A percentile compares a stretch with the other conserved stretches of the same genome.
Evolutionary conservation across 2,888 invertebrate species (phyloP).

Genomic region (Agrotis ipsilon): DNA sequence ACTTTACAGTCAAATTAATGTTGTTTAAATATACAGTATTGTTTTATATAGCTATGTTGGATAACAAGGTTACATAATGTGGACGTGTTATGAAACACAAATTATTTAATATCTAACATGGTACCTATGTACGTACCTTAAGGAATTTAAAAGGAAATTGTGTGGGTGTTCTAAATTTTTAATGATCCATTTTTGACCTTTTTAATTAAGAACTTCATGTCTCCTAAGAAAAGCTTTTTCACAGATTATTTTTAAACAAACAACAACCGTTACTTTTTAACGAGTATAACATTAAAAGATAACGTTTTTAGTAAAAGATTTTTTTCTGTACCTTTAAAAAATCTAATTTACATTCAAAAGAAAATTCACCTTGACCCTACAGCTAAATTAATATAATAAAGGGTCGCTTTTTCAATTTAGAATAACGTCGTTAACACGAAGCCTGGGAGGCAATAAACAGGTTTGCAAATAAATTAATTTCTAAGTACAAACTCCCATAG

Average conservation of each 20-base stretch:
- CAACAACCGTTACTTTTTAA: constrained; percentile 2
- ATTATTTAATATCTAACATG: too few species aligned
- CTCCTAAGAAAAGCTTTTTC: neutral
- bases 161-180: neutral
- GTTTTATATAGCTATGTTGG: too few species aligned
- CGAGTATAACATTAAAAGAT: constrained; percentile 7
- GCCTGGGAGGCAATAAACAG: constrained; percentile 36
- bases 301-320: neutral
- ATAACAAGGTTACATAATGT: too few species aligned
- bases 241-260: neutral
- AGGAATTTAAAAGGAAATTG: neutral
- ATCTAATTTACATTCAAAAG: constrained; percentile 39
- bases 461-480: constrained; percentile 42
- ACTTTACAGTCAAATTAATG: too few species aligned
- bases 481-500: constrained; percentile 18
- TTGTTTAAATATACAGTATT: too few species aligned
- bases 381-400: constrained; percentile 51
- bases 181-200: neutral
- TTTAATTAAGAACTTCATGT: neutral
- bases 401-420: constrained; percentile 45
- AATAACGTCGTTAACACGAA: constrained; percentile 49
- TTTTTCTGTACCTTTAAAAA: neutral
- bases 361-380: constrained; percentile 22
- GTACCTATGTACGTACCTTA: too few species aligned
- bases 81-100: too few species aligned